Evolutionary conservation across 1,140 invertebrate species (phyloP), one percentile per base, ranked within the genome.

Genomic region (Zeugodacus cucurbitae): DNA sequence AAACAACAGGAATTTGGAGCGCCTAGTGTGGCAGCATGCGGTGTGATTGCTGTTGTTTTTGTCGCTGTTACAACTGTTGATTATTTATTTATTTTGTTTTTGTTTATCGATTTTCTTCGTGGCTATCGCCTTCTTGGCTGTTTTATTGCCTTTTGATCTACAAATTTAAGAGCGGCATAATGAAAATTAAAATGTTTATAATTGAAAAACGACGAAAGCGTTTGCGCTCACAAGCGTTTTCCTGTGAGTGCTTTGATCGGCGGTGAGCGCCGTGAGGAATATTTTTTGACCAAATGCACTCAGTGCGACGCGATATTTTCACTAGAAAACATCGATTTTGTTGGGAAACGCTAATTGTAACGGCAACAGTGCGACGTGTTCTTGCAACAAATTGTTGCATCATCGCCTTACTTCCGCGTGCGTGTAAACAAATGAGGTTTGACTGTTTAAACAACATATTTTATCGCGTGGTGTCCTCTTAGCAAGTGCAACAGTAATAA

Each of bases 371-470:
- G 41, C 5, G 74, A 10, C 41, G 44, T 48, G 6, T 26, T 82
- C n/a, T 37, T 82, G n/a, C 26, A 82, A 48, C 20, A 82, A 82
- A 48, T 29, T 82, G 74, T 82, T 82, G 74, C 74, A 54, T 82
- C 74, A 82, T 29, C 41, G 74, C 48, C 3, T 54, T 82, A 22
- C 7, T 48, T 11, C n/a, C 29, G 41, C 44, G 2, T 14, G 74
- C 2, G 41, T 48, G 74, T 82, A 82, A 48, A 48, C 74, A 48
- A 74, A 41, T n/a, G 22, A 7, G 5, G 10, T 11, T n/a, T 62
- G n/a, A 17, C 6, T 32, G 29, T 70, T 37, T 17, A 11, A 64
- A 64, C 3, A 8, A 26, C 57, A 20, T 59, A 59, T 59, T 59
- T 59, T 48, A 48, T 17, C 17, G 48, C 48, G 48, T 17, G 48